Conservation (phyloP, 2,888 invertebrate genomes). For the Nomada flava region DNA sequence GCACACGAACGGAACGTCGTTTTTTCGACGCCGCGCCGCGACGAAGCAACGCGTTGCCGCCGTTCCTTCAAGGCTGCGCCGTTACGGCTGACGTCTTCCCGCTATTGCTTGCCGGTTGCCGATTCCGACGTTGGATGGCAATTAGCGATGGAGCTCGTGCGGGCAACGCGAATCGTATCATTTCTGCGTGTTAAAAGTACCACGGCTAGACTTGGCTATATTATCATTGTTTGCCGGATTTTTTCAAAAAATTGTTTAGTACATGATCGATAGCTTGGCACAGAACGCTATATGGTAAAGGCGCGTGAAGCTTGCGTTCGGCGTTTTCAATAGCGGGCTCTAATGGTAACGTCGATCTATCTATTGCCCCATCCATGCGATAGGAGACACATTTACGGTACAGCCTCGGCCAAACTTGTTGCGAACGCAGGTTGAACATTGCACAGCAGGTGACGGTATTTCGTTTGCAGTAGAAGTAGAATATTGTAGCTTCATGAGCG, state of each 20-base stretch:
- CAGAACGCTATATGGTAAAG: neutral
- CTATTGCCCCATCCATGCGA: neutral
- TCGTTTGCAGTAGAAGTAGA: neutral
- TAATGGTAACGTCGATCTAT: neutral
- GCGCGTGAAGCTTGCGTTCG: neutral
- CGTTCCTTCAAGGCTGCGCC: conserved; percentile 59
- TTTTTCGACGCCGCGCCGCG: conserved; percentile 56
- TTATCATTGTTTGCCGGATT: neutral
- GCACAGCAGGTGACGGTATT: neutral
- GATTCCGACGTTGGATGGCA: conserved; percentile 40
- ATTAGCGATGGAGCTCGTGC: conserved; percentile 46
- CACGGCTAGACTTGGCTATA: neutral
- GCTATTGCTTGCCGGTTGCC: conserved; percentile 42
- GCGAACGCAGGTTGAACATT: no score
- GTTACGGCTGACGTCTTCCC: conserved; percentile 58
- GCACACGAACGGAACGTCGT: conserved; percentile 25
- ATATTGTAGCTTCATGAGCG: neutral
- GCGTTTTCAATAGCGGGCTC: conserved; percentile 17
- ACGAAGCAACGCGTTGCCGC: conserved; percentile 37
- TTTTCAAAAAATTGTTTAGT: neutral
- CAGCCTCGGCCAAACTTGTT: neutral
- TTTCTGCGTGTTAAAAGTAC: conserved; percentile 5
- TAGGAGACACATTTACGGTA: neutral
- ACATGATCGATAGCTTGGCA: conserved; percentile 15
- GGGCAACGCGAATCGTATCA: conserved; percentile 24